Percentiles rank a stretch among this genome's conserved stretches.
Conservation (phyloP, 2,797 vertebrate genomes). For the Xenops minutus region DNA sequence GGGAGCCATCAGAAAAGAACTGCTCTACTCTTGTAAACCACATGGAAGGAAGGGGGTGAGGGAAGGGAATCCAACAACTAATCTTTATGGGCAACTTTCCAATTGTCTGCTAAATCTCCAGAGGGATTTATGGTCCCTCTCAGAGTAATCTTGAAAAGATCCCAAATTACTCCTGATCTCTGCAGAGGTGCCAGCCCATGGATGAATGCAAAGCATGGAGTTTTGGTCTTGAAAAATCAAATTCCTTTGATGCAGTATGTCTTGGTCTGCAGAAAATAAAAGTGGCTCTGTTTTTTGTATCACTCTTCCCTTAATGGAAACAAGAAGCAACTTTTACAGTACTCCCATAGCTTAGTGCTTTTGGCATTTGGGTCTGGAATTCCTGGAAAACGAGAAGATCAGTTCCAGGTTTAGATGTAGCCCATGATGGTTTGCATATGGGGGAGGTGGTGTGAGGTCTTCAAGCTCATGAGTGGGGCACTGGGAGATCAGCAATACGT, state of each 20-base stretch:
- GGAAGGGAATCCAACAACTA: not conserved
- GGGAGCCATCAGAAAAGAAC: not conserved
- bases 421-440: not conserved
- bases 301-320: not conserved
- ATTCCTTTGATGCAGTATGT: not conserved
- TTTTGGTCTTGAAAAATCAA: not conserved
- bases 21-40: not conserved
- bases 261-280: not conserved
- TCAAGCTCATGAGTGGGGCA: rapidly evolving
- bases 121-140: not conserved
- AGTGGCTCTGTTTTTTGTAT: not conserved
- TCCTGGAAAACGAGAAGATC: not conserved
- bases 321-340: not conserved
- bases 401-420: not conserved
- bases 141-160: not conserved
- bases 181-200: not conserved
- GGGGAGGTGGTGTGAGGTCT: not conserved
- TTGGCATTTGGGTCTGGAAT: not conserved
- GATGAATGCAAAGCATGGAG: not conserved
- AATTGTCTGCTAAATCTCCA: not conserved
- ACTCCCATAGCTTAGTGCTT: not conserved
- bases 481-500: not conserved
- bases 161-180: not conserved
- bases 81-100: not conserved
- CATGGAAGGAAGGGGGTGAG: not conserved